A percentile compares a stretch with the other conserved stretches of the same genome.
These are phyloP conservation scores for Dendrophyllia cribrosa DNA, from an alignment of 64 coral and sea anemone genomes.

Conservation along the genomic window DNA sequence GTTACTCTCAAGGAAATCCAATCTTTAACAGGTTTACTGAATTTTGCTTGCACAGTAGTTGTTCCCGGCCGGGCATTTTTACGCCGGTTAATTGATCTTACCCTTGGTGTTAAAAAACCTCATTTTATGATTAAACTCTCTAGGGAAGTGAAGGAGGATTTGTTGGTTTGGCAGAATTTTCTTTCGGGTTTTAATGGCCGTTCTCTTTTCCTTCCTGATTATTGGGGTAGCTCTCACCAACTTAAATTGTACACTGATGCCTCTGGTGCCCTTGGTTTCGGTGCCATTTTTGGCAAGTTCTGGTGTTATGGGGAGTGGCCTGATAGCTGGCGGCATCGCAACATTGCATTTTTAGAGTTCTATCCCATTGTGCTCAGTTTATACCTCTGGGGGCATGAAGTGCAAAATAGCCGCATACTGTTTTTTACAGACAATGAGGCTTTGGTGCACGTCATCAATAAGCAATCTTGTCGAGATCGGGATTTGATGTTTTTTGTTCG, in stretches of 20 bases:
- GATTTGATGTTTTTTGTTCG: conserved; percentile 28
- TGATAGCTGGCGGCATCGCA: conserved; percentile 13
- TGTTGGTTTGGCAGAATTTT: conserved; percentile 63
- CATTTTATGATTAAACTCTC: conserved; percentile 13
- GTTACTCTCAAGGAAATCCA: too few relatives aligned
- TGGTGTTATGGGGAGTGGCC: conserved; percentile 66
- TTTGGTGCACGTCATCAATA: too few relatives aligned
- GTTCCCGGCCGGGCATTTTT: too few relatives aligned
- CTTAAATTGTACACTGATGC: conserved; percentile 65
- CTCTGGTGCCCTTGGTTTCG: conserved; percentile 58
- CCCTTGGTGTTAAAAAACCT: background rate
- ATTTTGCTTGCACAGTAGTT: too few relatives aligned
- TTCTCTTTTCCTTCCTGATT: conserved; percentile 69
- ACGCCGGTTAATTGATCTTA: conserved; percentile 59
- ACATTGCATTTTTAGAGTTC: conserved; percentile 61
- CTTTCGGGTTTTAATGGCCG: conserved; percentile 60
- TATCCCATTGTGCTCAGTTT: conserved; percentile 66
- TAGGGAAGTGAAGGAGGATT: conserved; percentile 40
- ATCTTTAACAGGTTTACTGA: too few relatives aligned
- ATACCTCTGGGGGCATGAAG: conserved; percentile 15
- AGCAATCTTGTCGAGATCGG: conserved; percentile 12
- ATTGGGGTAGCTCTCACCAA: conserved; percentile 41
- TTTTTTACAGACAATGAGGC: conserved; percentile 64
- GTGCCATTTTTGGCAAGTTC: conserved; percentile 62
- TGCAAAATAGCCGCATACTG: conserved; percentile 35